These are phyloP conservation scores for Oryzias sinensis DNA, from an alignment of 2,797 vertebrate species.

Conservation along the genomic window DNA sequence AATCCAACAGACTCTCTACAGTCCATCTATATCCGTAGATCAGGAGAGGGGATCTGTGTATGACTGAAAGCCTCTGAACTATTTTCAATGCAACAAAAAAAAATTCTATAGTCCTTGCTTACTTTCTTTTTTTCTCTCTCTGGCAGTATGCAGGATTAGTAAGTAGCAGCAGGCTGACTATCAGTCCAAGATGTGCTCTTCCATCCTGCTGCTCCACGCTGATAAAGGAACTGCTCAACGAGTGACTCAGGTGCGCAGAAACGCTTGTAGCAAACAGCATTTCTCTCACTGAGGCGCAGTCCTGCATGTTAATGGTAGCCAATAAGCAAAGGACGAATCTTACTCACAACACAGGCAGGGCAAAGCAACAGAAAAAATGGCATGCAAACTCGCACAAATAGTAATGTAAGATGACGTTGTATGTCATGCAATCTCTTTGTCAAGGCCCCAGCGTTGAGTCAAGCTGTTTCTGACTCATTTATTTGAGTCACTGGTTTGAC, in stretches of 20 bases:
- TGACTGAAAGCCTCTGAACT: conserved; percentile 64
- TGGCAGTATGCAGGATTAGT: conserved; percentile 71
- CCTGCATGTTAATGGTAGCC: conserved; percentile 67
- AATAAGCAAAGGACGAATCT: conserved; percentile 40
- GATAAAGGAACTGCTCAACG: conserved; percentile 72
- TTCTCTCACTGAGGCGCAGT: conserved; percentile 60
- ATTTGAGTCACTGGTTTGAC: conserved; percentile 1
- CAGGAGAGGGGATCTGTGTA: conserved; percentile 52
- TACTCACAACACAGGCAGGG: conserved; percentile 26
- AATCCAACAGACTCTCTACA: conserved; percentile 40
- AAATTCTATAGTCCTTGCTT: conserved; percentile 18
- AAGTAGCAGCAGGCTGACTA: conserved; percentile 65
- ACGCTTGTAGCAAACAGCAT: conserved; percentile 66
- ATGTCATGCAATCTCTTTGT: conserved; percentile 5
- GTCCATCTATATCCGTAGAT: conserved; percentile 57
- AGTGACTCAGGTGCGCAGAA: conserved; percentile 68
- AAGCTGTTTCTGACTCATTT: conserved; percentile 5
- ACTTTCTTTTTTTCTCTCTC: conserved; percentile 46
- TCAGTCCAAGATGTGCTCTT: conserved; percentile 75
- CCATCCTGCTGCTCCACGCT: conserved; percentile 73
- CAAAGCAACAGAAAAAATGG: conserved; percentile 17
- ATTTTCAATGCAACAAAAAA: conserved; percentile 57
- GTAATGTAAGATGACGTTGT: conserved; percentile 1
- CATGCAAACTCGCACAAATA: conserved; percentile 18
- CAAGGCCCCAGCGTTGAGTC: background rate